phyloP scores from a whole-genome alignment of 2,113 vertebrate genomes.

The Rhizomys pruinosus region DNA sequence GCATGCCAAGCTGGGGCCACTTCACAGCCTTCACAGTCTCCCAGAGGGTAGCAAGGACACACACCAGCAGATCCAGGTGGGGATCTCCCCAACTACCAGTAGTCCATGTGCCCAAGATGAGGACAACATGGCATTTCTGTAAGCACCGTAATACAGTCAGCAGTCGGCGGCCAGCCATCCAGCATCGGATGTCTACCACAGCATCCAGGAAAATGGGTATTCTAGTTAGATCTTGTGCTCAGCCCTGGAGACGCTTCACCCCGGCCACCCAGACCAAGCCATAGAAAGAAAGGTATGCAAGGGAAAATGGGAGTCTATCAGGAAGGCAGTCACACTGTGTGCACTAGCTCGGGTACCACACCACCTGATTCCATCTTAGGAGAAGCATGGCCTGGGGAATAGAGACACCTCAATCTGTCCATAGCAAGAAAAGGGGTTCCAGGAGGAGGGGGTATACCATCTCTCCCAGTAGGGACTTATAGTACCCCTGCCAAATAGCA shows the following conservation, averaged over 20 bases:
- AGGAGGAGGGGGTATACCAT: not conserved
- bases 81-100: not conserved
- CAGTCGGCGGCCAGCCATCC: not conserved
- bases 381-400: not conserved
- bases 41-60: not conserved
- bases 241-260: not conserved
- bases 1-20: not conserved
- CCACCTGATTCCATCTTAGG: not conserved
- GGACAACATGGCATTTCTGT: not conserved
- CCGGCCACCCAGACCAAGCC: not conserved
- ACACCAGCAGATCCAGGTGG: not conserved
- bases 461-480: not conserved
- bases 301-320: accelerated
- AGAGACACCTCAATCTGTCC: not conserved
- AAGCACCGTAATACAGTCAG: not conserved
- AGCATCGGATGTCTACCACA: not conserved
- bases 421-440: not conserved
- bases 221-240: no score
- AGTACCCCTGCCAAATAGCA: not conserved
- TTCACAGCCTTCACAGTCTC: not conserved
- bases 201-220: not conserved
- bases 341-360: not conserved
- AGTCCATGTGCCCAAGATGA: not conserved
- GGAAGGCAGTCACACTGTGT: not conserved
- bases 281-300: not conserved